Evolutionary conservation across 1,140 invertebrate species (phyloP), one percentile per base, ranked within the genome.

Genomic region (Drosophila malerkotliana): DNA sequence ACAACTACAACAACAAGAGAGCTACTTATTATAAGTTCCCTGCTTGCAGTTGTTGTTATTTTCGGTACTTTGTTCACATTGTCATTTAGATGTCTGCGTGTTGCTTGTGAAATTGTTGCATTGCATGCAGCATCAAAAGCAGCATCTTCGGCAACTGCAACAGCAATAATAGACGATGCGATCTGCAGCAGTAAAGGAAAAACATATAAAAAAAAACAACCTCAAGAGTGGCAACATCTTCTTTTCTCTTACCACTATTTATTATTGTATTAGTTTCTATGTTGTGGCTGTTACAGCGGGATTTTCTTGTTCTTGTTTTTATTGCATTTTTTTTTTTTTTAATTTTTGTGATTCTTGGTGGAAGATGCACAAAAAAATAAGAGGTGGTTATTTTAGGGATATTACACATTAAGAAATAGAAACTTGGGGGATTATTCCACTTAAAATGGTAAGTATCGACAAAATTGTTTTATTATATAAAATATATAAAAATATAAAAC

Each of bases 1-100:
- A 47, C 71, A 64, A 48, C 54, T 56, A 18, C 59, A 61, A 24
- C 60, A 56, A 48, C 63, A 64, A 32, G 30, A 52, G 45, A 73
- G 58, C 73, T 79, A 74, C 79, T 83, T 82, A 82, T 83, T 82
- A 82, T 83, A 81, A 81, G 83, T 81, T 82, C 78, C 73, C 24
- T 66, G 37, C 37, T 21, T 62, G 54, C 41, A 24, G 58, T 18
- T 64, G 77, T 64, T 85, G 77, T 64, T 84, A 77, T 58, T 87
- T 64, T 59, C 15, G n/a, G 41, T 44, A 44, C 41, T 77, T 87
- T 85, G 78, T 85, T 78, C 81, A 85, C 81, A 85, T 87, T 85
- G 82, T 85, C 81, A 85, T 85, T 85, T 85, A 75, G 82, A 81
- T 85, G 81, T 85, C 81, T 85, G 82, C 81, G 81, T 85, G 81